Evolutionary conservation across 2,113 vertebrate species (phyloP).

Genomic region (Delphinus delphis): DNA sequence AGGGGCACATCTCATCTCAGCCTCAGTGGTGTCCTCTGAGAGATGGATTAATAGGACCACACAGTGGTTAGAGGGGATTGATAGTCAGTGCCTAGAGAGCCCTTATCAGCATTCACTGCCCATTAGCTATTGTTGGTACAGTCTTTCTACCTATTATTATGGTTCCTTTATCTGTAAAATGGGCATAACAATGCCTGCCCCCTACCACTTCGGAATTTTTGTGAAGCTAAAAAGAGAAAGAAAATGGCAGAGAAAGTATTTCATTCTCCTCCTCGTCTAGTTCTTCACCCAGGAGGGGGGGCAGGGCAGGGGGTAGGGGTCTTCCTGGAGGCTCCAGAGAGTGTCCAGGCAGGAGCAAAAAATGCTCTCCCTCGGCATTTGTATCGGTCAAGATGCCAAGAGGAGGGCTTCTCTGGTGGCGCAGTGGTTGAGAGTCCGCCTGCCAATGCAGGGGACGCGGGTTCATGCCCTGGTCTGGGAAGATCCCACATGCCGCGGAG

Average conservation of each 20-base stretch:
- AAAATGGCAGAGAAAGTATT: not conserved
- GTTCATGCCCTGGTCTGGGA: too few relatives aligned
- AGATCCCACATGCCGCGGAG: too few relatives aligned
- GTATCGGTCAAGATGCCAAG: fast-evolving
- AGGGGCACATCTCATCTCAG: fast-evolving
- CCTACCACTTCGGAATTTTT: not conserved
- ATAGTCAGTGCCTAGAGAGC: too few relatives aligned
- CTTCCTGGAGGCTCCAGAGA: not conserved
- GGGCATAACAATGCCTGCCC: not conserved
- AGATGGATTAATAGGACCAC: fast-evolving
- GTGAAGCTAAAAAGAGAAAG: not conserved
- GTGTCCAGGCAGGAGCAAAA: not conserved
- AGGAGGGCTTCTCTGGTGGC: too few relatives aligned
- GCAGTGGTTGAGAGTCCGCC: too few relatives aligned
- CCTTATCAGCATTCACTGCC: fast-evolving
- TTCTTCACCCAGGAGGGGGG: not conserved
- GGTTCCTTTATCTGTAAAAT: not conserved
- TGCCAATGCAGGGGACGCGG: too few relatives aligned
- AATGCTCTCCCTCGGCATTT: not conserved
- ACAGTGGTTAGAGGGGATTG: not conserved
- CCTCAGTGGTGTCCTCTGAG: not conserved
- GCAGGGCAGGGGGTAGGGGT: not conserved
- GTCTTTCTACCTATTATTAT: not conserved
- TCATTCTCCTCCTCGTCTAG: fast-evolving
- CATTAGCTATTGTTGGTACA: fast-evolving